Evolutionary conservation across 1,140 invertebrate species (phyloP), one percentile per base, ranked within the genome.

Genomic region (Caerostris extrusa): DNA sequence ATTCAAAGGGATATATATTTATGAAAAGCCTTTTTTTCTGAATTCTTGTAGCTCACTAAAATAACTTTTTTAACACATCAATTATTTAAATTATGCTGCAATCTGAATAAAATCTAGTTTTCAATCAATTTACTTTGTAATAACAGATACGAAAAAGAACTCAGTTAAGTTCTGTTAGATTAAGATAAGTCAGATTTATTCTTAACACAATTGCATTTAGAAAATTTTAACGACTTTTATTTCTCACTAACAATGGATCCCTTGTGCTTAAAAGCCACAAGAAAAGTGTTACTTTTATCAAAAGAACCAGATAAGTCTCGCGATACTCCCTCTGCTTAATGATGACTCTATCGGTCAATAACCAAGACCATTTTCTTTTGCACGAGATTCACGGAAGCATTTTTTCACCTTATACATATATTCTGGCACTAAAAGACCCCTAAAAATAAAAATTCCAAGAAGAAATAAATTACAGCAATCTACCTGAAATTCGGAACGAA

Each of bases 401-500:
- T 34, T 53, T 77, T 77, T 14, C 14, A n/a, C 61, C 61, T 34
- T n/a, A 14, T 67, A 77, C 71, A 77, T 67, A 77, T 77, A 77
- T 34, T 77, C 34, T 53, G 4, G 19, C 3, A 3, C 7, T 3
- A 53, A 67, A 64, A 87, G 85, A 87, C 61, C 8, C 12, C 71
- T 12, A 67, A 89, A 89, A 89, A 89, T 56, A 89, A 64, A 17
- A 89, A 55, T 50, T 55, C 6, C 34, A 34, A 34, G 34, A 34
- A 83, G 82, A 83, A 83, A 83, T 83, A 89, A 89, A 69, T 67
- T 89, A 89, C 87, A 14, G 17, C 7, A 83, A 57, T 83, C 82
- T 58, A 57, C 34, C 61, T 55, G 58, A 69, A 89, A 71, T 69
- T 71, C 87, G 6, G 19, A 87, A 50, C 34, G 50, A 56, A 14